These are phyloP conservation scores for Rhopalosiphum nymphaeae DNA, from an alignment of 2,888 invertebrate genomes.

Conservation along the genomic window DNA sequence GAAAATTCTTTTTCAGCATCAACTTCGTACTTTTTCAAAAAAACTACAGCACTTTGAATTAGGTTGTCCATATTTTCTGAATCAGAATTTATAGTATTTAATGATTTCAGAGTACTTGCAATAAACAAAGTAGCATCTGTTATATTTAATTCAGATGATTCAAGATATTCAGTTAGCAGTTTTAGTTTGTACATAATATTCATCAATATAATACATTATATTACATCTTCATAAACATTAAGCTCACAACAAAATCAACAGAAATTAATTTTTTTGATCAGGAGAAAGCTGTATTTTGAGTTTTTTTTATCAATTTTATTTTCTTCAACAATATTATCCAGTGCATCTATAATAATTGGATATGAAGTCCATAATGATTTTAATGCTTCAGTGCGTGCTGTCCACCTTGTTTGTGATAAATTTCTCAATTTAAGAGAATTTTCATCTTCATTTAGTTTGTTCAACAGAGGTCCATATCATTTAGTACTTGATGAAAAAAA, in stretches of 20 bases:
- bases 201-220: too few species aligned
- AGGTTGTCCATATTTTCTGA: constrained; percentile 3
- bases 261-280: too few species aligned
- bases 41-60: background rate
- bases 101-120: constrained; percentile 38
- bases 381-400: constrained; percentile 39
- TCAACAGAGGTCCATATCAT: constrained; percentile 43
- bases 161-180: constrained; percentile 36
- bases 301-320: too few species aligned
- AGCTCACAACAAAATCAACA: too few species aligned
- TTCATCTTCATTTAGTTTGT: constrained; percentile 47
- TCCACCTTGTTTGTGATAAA: constrained; percentile 60
- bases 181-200: constrained; percentile 40
- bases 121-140: constrained; percentile 30
- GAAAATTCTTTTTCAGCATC: constrained; percentile 15
- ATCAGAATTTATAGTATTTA: constrained; percentile 19
- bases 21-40: too few species aligned
- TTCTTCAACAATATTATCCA: constrained; percentile 41
- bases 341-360: constrained; percentile 33
- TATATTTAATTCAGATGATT: constrained; percentile 35
- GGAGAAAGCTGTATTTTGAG: too few species aligned
- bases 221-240: too few species aligned
- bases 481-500: constrained; percentile 63
- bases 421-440: constrained; percentile 16
- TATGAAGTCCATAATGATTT: constrained; percentile 35